Base-by-base conservation (phyloP, 2,888 invertebrate genomes). In the Agrochola circellaris region DNA sequence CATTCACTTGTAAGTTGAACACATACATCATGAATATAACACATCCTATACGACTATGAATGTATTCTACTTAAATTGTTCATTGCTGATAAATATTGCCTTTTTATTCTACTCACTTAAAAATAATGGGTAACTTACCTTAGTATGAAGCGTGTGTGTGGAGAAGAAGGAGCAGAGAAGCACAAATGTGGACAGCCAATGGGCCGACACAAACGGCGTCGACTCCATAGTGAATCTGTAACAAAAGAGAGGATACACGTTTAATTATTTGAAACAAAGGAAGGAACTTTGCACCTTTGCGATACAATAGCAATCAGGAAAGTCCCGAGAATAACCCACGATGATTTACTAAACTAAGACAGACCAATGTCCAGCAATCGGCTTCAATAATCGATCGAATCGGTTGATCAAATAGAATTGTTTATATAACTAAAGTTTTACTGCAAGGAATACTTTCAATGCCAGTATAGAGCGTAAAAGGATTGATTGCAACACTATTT, bases 221-320 rank as follows among this genome's bases (percentile, higher is more conserved):
- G 92, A 92, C 92, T 95, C 96, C 96, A 96, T 96, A 77, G 82
- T 95, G 92, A 87, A 91, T 91, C 96, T 96, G 95, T 30, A 90
- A 91, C 71, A 78, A 87, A 87, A 83, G 23, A 78, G 54, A 78
- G 54, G 23, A 67, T 61, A 69, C 61, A 76, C n/a, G 26, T 60
- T 78, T 58, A 34, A 73, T 68, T 6, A 58, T 54, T 34, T 65
- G 15, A 48, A 56, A 6, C 5, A 30, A 45, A 38, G 4, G 54
- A 38, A 26, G 20, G 15, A 51, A 23, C 3, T 38, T 56, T n/a
- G 15, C 20, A 48, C 20, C 2, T 61, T 45, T 45, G 15, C 15
- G 17, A 23, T 4, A 51, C 13, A 42, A 34, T 2, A 48, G 34
- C 17, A 38, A n/a, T 72, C 13, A 72, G 26, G 38, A 15, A 72